A percentile compares a stretch with the other conserved stretches of the same genome.
Conservation (phyloP, 37 sponge, comb jelly and placozoan genomes). For the Dysidea cf. avara region DNA sequence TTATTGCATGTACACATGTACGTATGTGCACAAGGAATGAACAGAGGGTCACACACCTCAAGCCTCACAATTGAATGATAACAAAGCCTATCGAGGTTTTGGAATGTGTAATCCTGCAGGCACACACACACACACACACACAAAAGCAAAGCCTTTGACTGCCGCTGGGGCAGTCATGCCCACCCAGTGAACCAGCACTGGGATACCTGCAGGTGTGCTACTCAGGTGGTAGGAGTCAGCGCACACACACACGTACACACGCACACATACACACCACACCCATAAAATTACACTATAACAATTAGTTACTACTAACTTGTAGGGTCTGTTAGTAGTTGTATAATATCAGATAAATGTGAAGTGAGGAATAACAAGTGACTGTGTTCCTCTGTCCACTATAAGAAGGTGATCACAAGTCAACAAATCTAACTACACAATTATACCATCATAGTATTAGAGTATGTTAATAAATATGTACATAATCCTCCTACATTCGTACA, state of each 20-base stretch:
- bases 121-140: conserved; percentile 4
- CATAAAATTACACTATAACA: not conserved
- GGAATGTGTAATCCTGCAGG: too few relatives aligned
- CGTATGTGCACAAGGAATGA: too few relatives aligned
- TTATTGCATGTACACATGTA: too few relatives aligned
- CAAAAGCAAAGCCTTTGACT: too few relatives aligned
- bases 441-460: too few relatives aligned
- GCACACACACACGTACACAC: conserved; percentile 1
- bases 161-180: not conserved
- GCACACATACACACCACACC: not conserved
- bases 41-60: conserved; percentile 33
- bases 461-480: too few relatives aligned
- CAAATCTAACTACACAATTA: too few relatives aligned
- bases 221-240: too few relatives aligned
- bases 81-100: not conserved
- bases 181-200: too few relatives aligned
- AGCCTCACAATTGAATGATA: conserved; percentile 9
- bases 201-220: too few relatives aligned
- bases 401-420: not conserved
- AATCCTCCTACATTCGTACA: too few relatives aligned
- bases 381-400: not conserved
- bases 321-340: not conserved
- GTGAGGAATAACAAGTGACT: not conserved
- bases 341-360: not conserved
- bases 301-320: not conserved